Evolutionary conservation across 2,888 invertebrate species (phyloP).

Genomic region (Campoletis raptor): DNA sequence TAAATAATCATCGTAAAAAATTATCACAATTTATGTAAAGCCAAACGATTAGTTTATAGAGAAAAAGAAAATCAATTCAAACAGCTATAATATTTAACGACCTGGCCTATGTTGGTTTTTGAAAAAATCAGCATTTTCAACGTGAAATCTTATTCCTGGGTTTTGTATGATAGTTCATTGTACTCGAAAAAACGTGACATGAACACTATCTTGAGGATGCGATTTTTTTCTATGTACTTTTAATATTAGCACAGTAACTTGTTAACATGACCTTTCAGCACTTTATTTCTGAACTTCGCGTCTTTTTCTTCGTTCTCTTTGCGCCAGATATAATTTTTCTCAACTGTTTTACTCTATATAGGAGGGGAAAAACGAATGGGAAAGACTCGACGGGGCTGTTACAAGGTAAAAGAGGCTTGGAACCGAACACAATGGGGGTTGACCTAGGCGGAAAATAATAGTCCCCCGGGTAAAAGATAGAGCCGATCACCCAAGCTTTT

Average conservation of each 20-base stretch:
- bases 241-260: not conserved
- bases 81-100: not conserved
- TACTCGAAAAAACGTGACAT: not conserved
- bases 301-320: not conserved
- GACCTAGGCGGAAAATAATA: constrained; percentile 62
- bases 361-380: not conserved
- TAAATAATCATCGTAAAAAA: constrained; percentile 36
- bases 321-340: constrained; percentile 21
- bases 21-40: not conserved
- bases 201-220: not conserved
- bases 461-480: constrained; percentile 57
- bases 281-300: not conserved
- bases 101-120: not conserved
- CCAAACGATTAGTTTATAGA: not conserved
- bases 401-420: constrained; percentile 11
- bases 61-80: not conserved
- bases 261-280: not conserved
- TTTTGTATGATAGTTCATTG: not conserved
- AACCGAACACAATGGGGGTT: constrained; percentile 26
- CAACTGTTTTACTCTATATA: constrained; percentile 27
- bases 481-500: constrained; percentile 57
- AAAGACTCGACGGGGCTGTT: constrained; percentile 17
- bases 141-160: not conserved
- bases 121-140: not conserved
- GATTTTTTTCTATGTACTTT: not conserved